Percentiles rank a stretch among this genome's conserved stretches.
Evolutionary conservation across 2,797 vertebrate species (phyloP).

Genomic region (Enteromius thamalakanensis): DNA sequence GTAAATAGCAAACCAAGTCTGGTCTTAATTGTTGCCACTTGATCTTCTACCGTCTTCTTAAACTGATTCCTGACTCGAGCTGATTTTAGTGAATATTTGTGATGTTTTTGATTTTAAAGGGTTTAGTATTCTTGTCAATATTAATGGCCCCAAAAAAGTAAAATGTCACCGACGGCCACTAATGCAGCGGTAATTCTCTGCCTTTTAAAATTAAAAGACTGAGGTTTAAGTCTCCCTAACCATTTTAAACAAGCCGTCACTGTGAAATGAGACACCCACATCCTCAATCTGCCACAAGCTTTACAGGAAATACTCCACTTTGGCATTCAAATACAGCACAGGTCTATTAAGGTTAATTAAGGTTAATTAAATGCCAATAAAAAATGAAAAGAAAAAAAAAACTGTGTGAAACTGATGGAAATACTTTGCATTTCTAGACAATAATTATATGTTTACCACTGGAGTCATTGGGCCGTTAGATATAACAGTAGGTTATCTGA

Average conservation of each 20-base stretch:
- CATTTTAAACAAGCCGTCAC: slow-evolving; percentile 32
- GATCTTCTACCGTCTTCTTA: neutral
- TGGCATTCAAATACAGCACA: slow-evolving; percentile 31
- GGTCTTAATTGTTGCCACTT: slow-evolving; percentile 24
- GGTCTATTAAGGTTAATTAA: slow-evolving; percentile 59
- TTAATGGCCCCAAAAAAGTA: slow-evolving; percentile 28
- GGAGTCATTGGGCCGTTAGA: slow-evolving; percentile 16
- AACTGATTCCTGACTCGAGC: slow-evolving; percentile 9
- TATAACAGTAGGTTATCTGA: slow-evolving; percentile 26
- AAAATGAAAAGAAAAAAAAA: neutral
- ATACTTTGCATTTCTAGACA: slow-evolving; percentile 44
- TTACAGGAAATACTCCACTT: slow-evolving; percentile 42
- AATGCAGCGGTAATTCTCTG: slow-evolving; percentile 10
- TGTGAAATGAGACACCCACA: slow-evolving; percentile 30
- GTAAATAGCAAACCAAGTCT: slow-evolving; percentile 21
- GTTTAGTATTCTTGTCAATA: slow-evolving; percentile 16
- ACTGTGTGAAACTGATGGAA: slow-evolving; percentile 53
- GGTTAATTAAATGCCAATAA: slow-evolving; percentile 56
- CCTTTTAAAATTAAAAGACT: slow-evolving; percentile 27
- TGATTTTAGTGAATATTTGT: neutral
- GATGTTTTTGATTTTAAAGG: slow-evolving; percentile 15
- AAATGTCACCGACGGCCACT: slow-evolving; percentile 44
- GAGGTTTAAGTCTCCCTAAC: slow-evolving; percentile 3
- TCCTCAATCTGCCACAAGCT: slow-evolving; percentile 47
- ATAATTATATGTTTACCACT: slow-evolving; percentile 40